These are phyloP conservation scores for Danio aesculapii DNA, from an alignment of 2,797 vertebrate species.

Conservation along the genomic window DNA sequence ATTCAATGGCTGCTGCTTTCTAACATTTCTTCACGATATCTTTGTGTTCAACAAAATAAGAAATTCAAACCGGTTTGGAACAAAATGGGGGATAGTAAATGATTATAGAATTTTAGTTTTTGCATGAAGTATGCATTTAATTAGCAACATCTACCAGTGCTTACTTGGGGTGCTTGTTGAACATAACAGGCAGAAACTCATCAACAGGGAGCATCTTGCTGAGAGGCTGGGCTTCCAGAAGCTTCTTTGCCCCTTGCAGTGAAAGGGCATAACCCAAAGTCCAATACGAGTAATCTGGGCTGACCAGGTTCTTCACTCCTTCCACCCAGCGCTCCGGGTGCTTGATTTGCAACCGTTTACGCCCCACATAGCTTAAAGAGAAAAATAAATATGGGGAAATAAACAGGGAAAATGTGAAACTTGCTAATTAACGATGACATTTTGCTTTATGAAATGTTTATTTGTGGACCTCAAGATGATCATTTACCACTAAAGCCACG, in stretches of 20 bases:
- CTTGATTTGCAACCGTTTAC: constrained; percentile 83
- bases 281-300: constrained; percentile 85
- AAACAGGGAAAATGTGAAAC: background rate
- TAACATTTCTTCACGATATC: no score
- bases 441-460: background rate
- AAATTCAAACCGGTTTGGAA: no score
- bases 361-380: constrained; percentile 78
- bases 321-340: constrained; percentile 78
- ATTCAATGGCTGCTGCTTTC: no score
- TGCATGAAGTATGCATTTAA: no score
- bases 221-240: constrained; percentile 75
- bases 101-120: no score
- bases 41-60: no score
- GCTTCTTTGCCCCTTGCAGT: constrained; percentile 76
- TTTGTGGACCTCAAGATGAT: background rate
- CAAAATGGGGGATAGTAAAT: no score
- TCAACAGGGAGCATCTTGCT: constrained; percentile 82
- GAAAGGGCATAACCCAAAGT: constrained; percentile 82
- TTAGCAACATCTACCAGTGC: background rate
- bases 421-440: background rate
- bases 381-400: background rate
- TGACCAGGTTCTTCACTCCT: constrained; percentile 79
- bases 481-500: background rate
- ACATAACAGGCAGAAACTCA: constrained; percentile 84
- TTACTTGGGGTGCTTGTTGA: constrained; percentile 84